Evolutionary conservation across 2,888 invertebrate species (phyloP).

Genomic region (Cosmia pyralina): DNA sequence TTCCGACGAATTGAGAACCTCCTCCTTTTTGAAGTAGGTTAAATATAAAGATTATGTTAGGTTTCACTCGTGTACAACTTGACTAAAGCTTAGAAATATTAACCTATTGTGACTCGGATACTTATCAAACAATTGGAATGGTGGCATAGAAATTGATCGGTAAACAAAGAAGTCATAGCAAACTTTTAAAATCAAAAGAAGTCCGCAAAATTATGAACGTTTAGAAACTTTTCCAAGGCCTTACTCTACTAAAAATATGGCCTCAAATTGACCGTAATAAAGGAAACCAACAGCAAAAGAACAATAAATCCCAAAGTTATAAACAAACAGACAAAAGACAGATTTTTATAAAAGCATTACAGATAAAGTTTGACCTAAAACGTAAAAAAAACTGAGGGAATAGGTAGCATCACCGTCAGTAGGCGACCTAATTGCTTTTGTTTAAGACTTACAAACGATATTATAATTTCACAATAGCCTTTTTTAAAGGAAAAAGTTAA

Average conservation of each 20-base stretch:
- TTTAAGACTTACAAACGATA: conserved; percentile 37
- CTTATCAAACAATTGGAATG: conserved; percentile 1
- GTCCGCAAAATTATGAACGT: conserved; percentile 15
- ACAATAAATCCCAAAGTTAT: conserved; percentile 53
- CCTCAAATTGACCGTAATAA: conserved; percentile 40
- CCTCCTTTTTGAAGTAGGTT: no score
- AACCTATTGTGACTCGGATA: neutral
- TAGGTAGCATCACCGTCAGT: conserved; percentile 12
- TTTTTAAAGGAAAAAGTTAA: conserved; percentile 42
- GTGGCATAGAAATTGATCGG: neutral
- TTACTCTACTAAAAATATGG: conserved; percentile 36
- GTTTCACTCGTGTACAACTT: conserved; percentile 5
- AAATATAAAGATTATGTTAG: no score
- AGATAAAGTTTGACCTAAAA: conserved; percentile 42
- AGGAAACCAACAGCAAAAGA: conserved; percentile 42
- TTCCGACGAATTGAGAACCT: no score
- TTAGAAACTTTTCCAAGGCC: conserved; percentile 26
- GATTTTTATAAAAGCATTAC: conserved; percentile 55
- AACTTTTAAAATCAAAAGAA: conserved; percentile 27
- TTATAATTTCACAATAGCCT: conserved; percentile 49
- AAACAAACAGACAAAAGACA: conserved; percentile 58
- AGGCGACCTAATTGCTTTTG: conserved; percentile 55
- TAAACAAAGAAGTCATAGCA: conserved; percentile 15
- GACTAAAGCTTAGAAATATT: neutral
- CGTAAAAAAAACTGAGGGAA: conserved; percentile 28